Base-by-base conservation (phyloP, 2,888 invertebrate species). In the Sesamia inferens region DNA sequence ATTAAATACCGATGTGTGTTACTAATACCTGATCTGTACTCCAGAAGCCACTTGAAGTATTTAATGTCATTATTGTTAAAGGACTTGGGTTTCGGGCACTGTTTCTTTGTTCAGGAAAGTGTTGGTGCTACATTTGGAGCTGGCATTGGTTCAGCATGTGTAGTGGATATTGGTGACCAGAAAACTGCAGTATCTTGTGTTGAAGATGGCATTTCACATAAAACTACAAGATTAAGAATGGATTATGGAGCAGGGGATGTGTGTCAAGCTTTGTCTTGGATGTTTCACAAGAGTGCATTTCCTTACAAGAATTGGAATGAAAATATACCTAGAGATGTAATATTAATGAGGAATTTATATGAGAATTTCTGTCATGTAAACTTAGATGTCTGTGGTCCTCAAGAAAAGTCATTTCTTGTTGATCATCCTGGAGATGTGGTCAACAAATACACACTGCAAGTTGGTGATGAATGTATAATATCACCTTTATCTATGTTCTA, bases 141-240 rank as follows among this genome's bases (percentile, higher is more conserved):
- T 55, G 96, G 96, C 0, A 95, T 96, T 13, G 96, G 96, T 2
- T 98, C 98, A 89, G 99, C 99, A 0, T 99, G 99, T 94, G 99
- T 99, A 0, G 98, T 99, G 0, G 99, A 99, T 92, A 98, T 99
- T 68, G 99, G 99, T 0, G 99, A 99, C 90, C 99, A 99, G 92
- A 99, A 99, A 95, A 99, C 99, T 0, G 98, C 99, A 0, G 98
- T 99, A 31, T 99, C 99, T 3, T 99, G 99, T 95, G 99, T 99
- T 0, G 99, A 99, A 95, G 99, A 99, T 96, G 99, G 99, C 0
- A 98, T 99, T 77, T 99, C 99, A 42, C 98, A 99, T 89, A 97
- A 98, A 84, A 98, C 98, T 81, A 99, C 99, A 0, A 96, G 99
- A 89, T 97, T 98, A 88, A 94, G 98, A 68, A 97, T 99, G 96